Conservation (phyloP, 2,888 invertebrate species). For the Tricholauxania praeusta region DNA sequence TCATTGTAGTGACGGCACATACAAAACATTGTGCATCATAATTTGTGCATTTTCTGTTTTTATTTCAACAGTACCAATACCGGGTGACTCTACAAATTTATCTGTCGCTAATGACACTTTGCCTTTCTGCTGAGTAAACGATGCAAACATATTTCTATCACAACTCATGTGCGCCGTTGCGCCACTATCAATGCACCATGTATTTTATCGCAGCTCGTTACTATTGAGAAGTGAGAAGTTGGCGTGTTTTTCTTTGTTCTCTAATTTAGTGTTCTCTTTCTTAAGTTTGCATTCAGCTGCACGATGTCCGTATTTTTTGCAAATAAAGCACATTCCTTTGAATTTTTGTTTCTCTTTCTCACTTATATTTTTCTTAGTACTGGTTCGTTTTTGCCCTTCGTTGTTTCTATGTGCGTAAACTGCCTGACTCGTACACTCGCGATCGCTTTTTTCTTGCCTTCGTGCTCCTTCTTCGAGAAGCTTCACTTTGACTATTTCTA, state of each 20-base stretch:
- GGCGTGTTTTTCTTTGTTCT: neutral
- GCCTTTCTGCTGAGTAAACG: neutral
- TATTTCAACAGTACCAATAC: constrained; percentile 19
- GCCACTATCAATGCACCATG: constrained; percentile 19
- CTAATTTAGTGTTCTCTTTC: neutral
- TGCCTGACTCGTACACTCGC: neutral
- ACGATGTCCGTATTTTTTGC: neutral
- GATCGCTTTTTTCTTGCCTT: neutral
- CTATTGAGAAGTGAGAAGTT: neutral
- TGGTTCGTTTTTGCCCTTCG: neutral
- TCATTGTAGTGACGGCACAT: constrained; percentile 33
- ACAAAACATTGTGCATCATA: constrained; percentile 26
- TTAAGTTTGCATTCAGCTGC: neutral
- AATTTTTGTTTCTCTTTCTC: neutral
- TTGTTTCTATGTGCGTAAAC: constrained; percentile 5
- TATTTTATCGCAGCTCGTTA: constrained; percentile 12
- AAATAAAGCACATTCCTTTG: constrained; percentile 6
- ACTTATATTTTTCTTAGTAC: neutral
- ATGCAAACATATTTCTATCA: constrained; percentile 14
- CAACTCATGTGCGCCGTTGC: constrained; percentile 13
- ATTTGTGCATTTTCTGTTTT: neutral
- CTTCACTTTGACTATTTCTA: neutral
- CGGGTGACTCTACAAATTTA: constrained; percentile 1
- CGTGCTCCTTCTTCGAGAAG: constrained; percentile 1
- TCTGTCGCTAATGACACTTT: neutral